Evolutionary conservation across 35 echinoderm and acorn worm species (phyloP).

Genomic region (Apostichopus californicus): DNA sequence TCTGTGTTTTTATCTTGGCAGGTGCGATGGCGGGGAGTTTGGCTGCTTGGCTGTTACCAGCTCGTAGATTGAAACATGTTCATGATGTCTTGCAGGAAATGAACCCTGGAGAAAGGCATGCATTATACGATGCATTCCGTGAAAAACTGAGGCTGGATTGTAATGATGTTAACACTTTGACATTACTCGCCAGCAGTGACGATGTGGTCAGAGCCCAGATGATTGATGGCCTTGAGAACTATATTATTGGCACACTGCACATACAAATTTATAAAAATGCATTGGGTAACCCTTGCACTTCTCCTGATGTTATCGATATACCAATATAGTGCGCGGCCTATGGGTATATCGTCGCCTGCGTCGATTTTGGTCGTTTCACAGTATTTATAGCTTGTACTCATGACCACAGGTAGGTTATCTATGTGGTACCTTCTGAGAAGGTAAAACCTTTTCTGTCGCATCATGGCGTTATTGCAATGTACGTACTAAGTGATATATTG

Average conservation of each 20-base stretch:
- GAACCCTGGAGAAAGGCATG: constrained; percentile 54
- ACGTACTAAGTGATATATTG: too few species aligned
- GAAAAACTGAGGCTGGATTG: constrained; percentile 65
- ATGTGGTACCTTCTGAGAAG: too few species aligned
- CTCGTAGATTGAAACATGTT: constrained; percentile 81
- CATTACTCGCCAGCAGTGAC: constrained; percentile 60
- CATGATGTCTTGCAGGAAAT: constrained; percentile 77
- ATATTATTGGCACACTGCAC: constrained; percentile 57
- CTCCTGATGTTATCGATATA: not conserved
- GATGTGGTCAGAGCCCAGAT: constrained; percentile 41
- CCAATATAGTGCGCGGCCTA: too few species aligned
- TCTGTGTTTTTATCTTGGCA: constrained; percentile 55
- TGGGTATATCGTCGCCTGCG: too few species aligned
- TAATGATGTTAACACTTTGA: constrained; percentile 71
- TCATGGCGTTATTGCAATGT: too few species aligned
- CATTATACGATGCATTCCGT: constrained; percentile 67
- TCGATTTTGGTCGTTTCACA: too few species aligned
- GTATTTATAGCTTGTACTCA: too few species aligned
- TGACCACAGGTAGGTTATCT: too few species aligned
- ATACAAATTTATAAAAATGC: constrained; percentile 52
- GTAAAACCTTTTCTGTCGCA: too few species aligned
- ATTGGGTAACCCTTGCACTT: not conserved
- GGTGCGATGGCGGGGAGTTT: constrained; percentile 81
- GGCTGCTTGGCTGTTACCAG: constrained; percentile 64
- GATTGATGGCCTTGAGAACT: constrained; percentile 62